Base-by-base conservation (phyloP, 2,113 vertebrate genomes). In the Beaufortia kweichowensis region DNA sequence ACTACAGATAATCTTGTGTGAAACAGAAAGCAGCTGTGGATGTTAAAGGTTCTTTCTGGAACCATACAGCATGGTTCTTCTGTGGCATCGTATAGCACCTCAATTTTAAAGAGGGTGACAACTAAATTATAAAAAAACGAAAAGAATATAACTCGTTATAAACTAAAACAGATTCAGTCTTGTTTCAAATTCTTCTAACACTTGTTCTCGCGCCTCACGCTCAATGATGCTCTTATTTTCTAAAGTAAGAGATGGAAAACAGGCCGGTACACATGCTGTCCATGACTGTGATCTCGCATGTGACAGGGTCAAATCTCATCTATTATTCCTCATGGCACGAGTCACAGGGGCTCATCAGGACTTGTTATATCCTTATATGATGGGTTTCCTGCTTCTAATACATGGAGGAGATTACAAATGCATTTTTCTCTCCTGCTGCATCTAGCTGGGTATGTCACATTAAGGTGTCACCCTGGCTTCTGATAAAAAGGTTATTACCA, bases 331-430 rank as follows among this genome's bases (percentile, higher is more conserved):
- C 75, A 70, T 81, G 78, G 82, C 80, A 84, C 64, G 41, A 81
- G 79, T 84, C 71, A 69, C 80, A 75, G 71, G 79, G 84, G 76
- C 83, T 87, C 80, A 86, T 85, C 81, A 82, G 80, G 61, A 29
- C 84, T 81, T 86, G 83, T 87, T 85, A 87, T 82, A 86, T 78
- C 83, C 86, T 81, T 79, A 85, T 87, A 86, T 87, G 86, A 87
- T 87, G 84, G 86, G 76, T 85, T 86, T 66, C 86, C 75, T 64
- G 72, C 50, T 77, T 80, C 79, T 81, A 86, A 86, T 82, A 85
- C 77, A 85, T 81, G 77, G 65, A 56, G 76, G 81, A 84, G 83
- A 87, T 87, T 87, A 85, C 79, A 83, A 83, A 80, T 41, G 79
- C 82, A 76, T 79, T 79, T 71, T 70, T 76, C 72, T 81, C 79